Base-by-base conservation (phyloP, 2,888 invertebrate species). In the Dorcus parallelipipedus region DNA sequence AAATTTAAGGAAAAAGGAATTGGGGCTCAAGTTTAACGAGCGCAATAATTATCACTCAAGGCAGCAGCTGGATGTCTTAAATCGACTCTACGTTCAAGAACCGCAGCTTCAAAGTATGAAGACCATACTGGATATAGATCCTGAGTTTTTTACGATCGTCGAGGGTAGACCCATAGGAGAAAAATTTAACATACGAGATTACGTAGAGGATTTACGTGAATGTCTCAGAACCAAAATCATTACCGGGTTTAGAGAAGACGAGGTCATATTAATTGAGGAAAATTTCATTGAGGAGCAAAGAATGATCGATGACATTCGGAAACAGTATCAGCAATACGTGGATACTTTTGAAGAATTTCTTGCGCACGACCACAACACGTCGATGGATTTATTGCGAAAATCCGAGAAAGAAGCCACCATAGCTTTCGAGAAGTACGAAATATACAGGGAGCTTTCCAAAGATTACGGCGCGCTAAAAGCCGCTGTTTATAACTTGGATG, bases 91-190 rank as follows among this genome's bases (percentile, higher is more conserved):
- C 56, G 79, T 86, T 23, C 77, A 83, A 70, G 82, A 83, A 64
- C 80, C 82, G n/a, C 75, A 78, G 38, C 59, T 72, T 4, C 67
- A 67, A 20, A 80, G 80, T 60, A 81, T 83, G 33, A 80, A 81
- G 63, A 83, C 85, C 1, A 83, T 87, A 50, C 79, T 84, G 10
- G 86, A 88, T 73, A 80, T 87, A 41, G 86, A 88, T 71, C 84
- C 86, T 0, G 82, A 84, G 62, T 88, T 86, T 73, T 88, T 85
- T 70, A 81, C 81, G 1, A 82, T 84, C 40, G 80, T 87, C 39
- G 82, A 83, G 73, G 86, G 86, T 6, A 80, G 86, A 38, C 83
- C 86, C 0, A 78, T 85, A 26, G 78, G 81, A 51, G 81, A 83
- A 65, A 82, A 81, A 64, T 83, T 86, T 62, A 84, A 84, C 60